Base-by-base conservation (phyloP, 2,797 vertebrate species). In the Protosalanx chinensis region DNA sequence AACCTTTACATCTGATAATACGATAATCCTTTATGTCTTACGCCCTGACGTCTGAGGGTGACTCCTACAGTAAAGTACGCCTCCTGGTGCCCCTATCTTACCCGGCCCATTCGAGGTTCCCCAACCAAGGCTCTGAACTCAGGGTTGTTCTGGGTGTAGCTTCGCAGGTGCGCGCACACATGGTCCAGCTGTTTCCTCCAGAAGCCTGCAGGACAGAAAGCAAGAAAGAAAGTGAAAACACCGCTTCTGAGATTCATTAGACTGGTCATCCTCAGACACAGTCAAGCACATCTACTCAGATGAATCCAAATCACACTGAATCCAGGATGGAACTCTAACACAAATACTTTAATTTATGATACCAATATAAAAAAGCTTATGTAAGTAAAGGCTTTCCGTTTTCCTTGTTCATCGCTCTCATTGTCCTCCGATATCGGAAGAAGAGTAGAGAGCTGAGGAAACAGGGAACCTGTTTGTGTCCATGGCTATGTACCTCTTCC, bases 101-200 rank as follows among this genome's bases (percentile, higher is more conserved):
- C 96, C 92, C 92, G 94, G 85, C 97, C 97, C 91, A 99, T 94
- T 12, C 91, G 93, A 70, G 95, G 97, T 60, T 98, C 96, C 78
- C 94, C 96, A 74, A 99, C 88, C 82, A 98, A 87, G 10, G 93
- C 83, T 77, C 95, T 93, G 90, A 98, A 98, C 79, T 95, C 88
- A 63, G 88, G 73, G 71, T 95, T 92, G 88, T 97, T 98, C 85
- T 97, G 97, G 37, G 96, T 79, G n/a, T 95, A 96, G 76, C 94
- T 94, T 71, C 96, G 92, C 70, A 98, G 88, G 76, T 98, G 96
- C 68, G 95, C 51, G 35, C 67, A 57, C 53, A 57, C 91, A 18
- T 95, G 94, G 84, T 95, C 94, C 81, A 95, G 62, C 73, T 96
- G 95, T 76, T 92, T 94, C 75, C 95, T 93, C 94, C 95, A 96